Conservation (phyloP, 2,888 invertebrate species). For the Nomada flava region DNA sequence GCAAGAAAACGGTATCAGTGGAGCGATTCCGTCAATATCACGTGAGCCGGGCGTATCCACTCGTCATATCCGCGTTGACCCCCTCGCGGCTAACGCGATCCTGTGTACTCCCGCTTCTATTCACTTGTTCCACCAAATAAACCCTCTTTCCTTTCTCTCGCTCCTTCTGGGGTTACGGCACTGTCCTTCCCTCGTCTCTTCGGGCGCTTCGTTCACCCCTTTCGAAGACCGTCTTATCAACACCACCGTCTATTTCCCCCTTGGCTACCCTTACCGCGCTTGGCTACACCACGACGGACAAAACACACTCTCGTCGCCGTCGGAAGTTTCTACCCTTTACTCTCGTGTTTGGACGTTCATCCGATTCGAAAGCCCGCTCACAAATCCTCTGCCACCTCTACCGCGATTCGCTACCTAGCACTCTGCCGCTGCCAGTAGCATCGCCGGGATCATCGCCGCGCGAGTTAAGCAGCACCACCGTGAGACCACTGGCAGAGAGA, state of each 20-base stretch:
- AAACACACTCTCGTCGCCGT: no score
- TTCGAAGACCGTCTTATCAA: no score
- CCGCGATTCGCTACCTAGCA: slow-evolving; percentile 28
- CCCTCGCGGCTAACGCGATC: slow-evolving; percentile 56
- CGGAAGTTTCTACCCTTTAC: no score
- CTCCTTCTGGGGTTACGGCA: no score
- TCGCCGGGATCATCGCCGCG: slow-evolving; percentile 21
- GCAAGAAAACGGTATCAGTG: slow-evolving; percentile 34
- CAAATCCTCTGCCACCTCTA: neutral
- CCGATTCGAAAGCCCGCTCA: neutral
- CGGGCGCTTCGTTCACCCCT: no score
- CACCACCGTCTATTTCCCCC: neutral
- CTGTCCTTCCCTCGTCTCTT: no score
- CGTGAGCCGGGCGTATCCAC: slow-evolving; percentile 78
- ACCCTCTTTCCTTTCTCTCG: neutral
- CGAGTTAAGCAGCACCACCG: slow-evolving; percentile 33
- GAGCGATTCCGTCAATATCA: slow-evolving; percentile 70
- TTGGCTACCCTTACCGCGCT: no score
- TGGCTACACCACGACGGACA: no score
- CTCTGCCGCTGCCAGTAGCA: slow-evolving; percentile 24
- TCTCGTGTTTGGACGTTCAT: neutral
- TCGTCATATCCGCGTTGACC: slow-evolving; percentile 76
- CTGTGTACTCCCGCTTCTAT: slow-evolving; percentile 2
- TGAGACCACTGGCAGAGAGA: slow-evolving; percentile 32
- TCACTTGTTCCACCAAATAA: slow-evolving; percentile 5